A percentile compares a stretch with the other conserved stretches of the same genome.
These are phyloP conservation scores for Spongia lamella DNA, from an alignment of 37 sponge, comb jelly and placozoan genomes.

Conservation along the genomic window DNA sequence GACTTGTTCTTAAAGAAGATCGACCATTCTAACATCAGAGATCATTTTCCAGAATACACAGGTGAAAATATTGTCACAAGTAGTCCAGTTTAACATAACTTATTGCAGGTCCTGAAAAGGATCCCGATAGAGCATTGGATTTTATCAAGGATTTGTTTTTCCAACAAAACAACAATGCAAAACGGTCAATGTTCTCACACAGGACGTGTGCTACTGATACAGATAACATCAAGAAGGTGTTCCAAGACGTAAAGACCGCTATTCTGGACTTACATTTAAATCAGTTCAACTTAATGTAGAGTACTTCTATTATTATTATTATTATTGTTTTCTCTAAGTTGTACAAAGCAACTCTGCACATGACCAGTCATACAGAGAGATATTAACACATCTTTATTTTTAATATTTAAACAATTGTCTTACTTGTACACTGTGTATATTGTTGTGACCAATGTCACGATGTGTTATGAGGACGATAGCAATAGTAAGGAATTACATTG, in stretches of 20 bases:
- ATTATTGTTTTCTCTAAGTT: background rate
- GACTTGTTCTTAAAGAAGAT: constrained; percentile 95
- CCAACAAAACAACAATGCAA: constrained; percentile 49
- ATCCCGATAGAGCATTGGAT: constrained; percentile 47
- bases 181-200: constrained; percentile 68
- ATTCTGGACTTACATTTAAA: constrained; percentile 64
- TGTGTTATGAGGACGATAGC: too few relatives aligned
- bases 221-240: constrained; percentile 84
- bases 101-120: constrained; percentile 24
- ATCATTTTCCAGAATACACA: constrained; percentile 85
- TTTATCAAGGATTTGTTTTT: constrained; percentile 61
- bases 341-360: too few relatives aligned
- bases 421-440: too few relatives aligned
- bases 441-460: too few relatives aligned
- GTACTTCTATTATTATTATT: too few relatives aligned
- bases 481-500: too few relatives aligned
- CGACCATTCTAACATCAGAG: constrained; percentile 68
- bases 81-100: too few relatives aligned
- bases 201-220: constrained; percentile 91
- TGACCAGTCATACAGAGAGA: too few relatives aligned
- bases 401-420: too few relatives aligned
- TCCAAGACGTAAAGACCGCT: constrained; percentile 69
- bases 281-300: constrained; percentile 65
- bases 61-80: too few relatives aligned
- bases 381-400: too few relatives aligned